Evolutionary conservation across 2,113 vertebrate species (phyloP), one percentile per base, ranked within the genome.

Genomic region (Cynocephalus volans): DNA sequence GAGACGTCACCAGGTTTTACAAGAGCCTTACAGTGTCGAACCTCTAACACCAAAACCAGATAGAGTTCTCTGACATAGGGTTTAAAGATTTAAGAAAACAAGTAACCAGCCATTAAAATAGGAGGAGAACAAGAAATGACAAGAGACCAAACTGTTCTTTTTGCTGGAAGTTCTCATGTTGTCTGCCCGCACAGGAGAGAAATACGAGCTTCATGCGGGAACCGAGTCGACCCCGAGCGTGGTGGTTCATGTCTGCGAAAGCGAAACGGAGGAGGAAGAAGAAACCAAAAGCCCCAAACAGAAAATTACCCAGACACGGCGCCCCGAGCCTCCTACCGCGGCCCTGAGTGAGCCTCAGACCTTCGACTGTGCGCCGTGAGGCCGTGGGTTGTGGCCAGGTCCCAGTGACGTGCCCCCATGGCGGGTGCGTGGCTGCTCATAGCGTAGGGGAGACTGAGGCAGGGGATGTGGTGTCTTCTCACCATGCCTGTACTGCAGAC

Each of bases 161-260:
- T 60, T 65, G 26, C 72, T 3, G 36, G 11, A 15, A 23, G 18
- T 18, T 56, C 64, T 82, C 5, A 31, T 3, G 62, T 52, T 58
- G 3, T 85, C 96, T 64, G 65, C 56, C 81, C 69, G 48, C 31
- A 3, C 96, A 99, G 99, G 99, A 83, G 99, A 99, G 96, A 99
- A 99, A 97, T 99, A 99, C 0, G 99, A 99, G 98, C 99, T 99
- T 33, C 99, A 99, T 0, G 99, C 99, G 0, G 99, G 99, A 31
- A 99, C 99, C 0, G 99, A 99, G 97, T 99, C 99, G 6, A 99
- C 99, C 6, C 99, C 99, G 5, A 99, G 99, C 2, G 99, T 99
- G 64, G 99, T 99, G 0, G 99, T 99, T 75, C 99, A 99, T 2
- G 99, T 99, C 97, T 99, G 99, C 4, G 99, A 99, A 97, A 99